These are phyloP conservation scores for Hozukius guyotensis DNA, from an alignment of 2,797 vertebrate species.

Conservation along the genomic window DNA sequence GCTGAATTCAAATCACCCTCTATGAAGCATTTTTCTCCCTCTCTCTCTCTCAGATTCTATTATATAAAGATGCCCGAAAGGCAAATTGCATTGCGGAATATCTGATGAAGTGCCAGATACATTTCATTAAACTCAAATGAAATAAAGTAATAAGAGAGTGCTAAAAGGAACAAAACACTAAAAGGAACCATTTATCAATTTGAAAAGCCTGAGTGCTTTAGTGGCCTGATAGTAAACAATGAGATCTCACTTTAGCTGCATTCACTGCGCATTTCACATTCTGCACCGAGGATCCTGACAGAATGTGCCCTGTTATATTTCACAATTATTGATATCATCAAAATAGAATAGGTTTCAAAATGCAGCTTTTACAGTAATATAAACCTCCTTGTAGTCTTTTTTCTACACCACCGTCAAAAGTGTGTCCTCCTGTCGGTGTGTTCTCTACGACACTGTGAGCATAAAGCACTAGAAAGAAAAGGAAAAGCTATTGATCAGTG, in stretches of 20 bases:
- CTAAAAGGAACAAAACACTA: constrained; percentile 70
- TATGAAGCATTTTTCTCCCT: constrained; percentile 12
- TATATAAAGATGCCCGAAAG: constrained; percentile 75
- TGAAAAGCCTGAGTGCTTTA: constrained; percentile 59
- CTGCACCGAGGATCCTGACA: not conserved
- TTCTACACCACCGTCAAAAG: not conserved
- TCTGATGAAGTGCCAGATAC: constrained; percentile 79
- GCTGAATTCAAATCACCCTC: constrained; percentile 56
- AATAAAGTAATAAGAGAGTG: constrained; percentile 75
- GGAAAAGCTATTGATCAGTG: constrained; percentile 8
- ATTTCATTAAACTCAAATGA: constrained; percentile 82
- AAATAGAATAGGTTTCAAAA: not conserved
- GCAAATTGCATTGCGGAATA: constrained; percentile 70
- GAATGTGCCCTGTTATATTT: not conserved
- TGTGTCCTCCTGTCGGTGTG: not conserved
- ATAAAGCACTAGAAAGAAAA: not conserved
- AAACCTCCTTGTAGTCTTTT: not conserved
- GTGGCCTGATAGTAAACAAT: constrained; percentile 64
- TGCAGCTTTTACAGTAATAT: not conserved
- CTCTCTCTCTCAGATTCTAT: constrained; percentile 49
- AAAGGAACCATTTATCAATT: constrained; percentile 74
- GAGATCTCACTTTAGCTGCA: constrained; percentile 45
- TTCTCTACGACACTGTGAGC: not conserved
- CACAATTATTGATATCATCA: constrained; percentile 21
- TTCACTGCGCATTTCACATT: not conserved